Base-by-base conservation (phyloP, 2,113 vertebrate species). In the Sander lucioperca region DNA sequence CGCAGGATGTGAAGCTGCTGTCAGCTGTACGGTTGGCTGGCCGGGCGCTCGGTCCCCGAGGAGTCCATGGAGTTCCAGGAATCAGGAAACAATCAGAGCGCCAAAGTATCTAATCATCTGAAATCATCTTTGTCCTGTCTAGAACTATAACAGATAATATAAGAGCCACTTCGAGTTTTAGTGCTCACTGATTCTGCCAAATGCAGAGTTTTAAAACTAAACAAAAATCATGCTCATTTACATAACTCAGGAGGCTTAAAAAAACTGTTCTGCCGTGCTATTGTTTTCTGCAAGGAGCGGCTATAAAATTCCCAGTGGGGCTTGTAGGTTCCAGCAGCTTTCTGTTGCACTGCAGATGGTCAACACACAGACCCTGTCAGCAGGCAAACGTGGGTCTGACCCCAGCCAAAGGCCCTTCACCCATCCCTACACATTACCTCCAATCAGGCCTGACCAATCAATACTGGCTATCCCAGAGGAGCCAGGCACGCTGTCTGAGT, bases 361-460 rank as follows among this genome's bases (percentile, higher is more conserved):
- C 88, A 86, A 77, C 90, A 90, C 88, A 69, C 84, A 81, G 74
- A 80, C 27, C 72, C 82, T 63, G 91, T 90, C 91, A 89, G 85
- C 72, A 3, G 91, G 78, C 93, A 79, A 92, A 91, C 88, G 70
- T 70, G 70, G 59, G 65, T 69, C 86, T 93, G 92, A 95, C 94
- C 94, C 86, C 87, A 82, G 88, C 77, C 92, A 81, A 83, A 90
- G 77, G 80, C 92, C 84, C 88, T 94, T 91, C 92, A 93, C 93
- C 94, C 89, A 82, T 68, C 86, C 82, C 89, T 63, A 58, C 85
- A 85, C 93, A 88, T 87, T 84, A 90, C 83, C 82, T 91, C 89
- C 90, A 91, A 91, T 93, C 91, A 92, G 80, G 89, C 88, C 77
- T 77, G 90, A 92, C 89, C 88, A 23, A 95, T 95, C 95, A 90